Percentiles rank a stretch among this genome's conserved stretches.
Evolutionary conservation across 2,113 vertebrate genomes (phyloP).

Genomic region (Scomber japonicus): DNA sequence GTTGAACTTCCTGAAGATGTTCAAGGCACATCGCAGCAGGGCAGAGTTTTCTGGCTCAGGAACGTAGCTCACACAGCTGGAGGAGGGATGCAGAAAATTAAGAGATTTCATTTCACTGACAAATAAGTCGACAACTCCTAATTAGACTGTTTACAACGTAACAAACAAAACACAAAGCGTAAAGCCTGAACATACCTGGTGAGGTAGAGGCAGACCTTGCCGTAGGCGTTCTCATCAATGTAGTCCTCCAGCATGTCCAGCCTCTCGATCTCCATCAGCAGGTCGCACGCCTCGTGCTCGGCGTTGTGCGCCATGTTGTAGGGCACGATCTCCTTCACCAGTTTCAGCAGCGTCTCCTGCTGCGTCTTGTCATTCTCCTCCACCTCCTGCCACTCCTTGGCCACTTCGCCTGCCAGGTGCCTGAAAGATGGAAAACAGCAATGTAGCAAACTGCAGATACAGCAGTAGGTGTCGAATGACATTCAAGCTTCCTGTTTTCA

Average conservation of each 20-base stretch:
- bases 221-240: slow-evolving; percentile 96
- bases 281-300: slow-evolving; percentile 96
- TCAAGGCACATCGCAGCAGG: slow-evolving; percentile 93
- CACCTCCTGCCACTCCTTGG: slow-evolving; percentile 98
- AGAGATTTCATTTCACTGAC: background rate
- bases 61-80: slow-evolving; percentile 97
- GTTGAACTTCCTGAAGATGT: slow-evolving; percentile 96
- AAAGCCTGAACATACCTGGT: slow-evolving; percentile 86
- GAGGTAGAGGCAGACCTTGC: slow-evolving; percentile 98
- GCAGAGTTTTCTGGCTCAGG: slow-evolving; percentile 97
- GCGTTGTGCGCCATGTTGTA: slow-evolving; percentile 99
- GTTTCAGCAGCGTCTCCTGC: slow-evolving; percentile 92
- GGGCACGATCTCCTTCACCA: slow-evolving; percentile 96
- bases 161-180: background rate
- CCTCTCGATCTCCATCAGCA: slow-evolving; percentile 98
- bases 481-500: background rate
- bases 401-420: slow-evolving; percentile 96
- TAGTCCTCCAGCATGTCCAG: slow-evolving; percentile 97
- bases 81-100: background rate
- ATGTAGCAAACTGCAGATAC: background rate
- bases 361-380: slow-evolving; percentile 95
- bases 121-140: no score
- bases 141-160: background rate
- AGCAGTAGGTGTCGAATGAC: background rate
- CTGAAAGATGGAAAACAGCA: slow-evolving; percentile 69